A percentile compares a stretch with the other conserved stretches of the same genome.
These are phyloP conservation scores for Psittacus erithacus DNA, from an alignment of 2,113 vertebrate genomes.

Conservation along the genomic window DNA sequence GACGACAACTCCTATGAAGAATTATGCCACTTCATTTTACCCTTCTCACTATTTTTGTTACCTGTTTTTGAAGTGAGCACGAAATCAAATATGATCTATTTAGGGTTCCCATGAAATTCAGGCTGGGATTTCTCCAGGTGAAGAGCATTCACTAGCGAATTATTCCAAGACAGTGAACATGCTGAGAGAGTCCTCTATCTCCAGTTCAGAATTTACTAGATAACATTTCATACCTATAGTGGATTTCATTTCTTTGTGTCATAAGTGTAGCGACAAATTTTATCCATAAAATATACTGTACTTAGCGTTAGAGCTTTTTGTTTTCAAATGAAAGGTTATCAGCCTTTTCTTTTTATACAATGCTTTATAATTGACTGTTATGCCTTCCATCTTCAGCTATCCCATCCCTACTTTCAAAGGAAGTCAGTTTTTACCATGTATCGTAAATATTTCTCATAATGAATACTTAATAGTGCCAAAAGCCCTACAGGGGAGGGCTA, in stretches of 20 bases:
- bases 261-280: background rate
- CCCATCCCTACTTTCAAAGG: background rate
- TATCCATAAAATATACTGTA: conserved; percentile 3
- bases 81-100: background rate
- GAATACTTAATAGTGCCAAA: background rate
- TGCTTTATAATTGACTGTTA: conserved; percentile 13
- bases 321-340: conserved; percentile 42
- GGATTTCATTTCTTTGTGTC: background rate
- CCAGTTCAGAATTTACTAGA: background rate
- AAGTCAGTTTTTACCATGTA: background rate
- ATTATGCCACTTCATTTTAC: background rate
- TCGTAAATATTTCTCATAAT: conserved; percentile 21
- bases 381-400: background rate
- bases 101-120: background rate
- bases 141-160: background rate
- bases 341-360: conserved; percentile 10
- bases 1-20: background rate
- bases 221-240: background rate
- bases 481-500: background rate
- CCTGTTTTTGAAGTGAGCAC: background rate
- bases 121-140: background rate
- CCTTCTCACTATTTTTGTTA: background rate
- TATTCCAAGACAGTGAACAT: background rate
- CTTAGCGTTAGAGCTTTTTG: background rate
- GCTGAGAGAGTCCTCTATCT: background rate